Conservation (phyloP, 2,888 invertebrate genomes). For the Atrina japonica region DNA sequence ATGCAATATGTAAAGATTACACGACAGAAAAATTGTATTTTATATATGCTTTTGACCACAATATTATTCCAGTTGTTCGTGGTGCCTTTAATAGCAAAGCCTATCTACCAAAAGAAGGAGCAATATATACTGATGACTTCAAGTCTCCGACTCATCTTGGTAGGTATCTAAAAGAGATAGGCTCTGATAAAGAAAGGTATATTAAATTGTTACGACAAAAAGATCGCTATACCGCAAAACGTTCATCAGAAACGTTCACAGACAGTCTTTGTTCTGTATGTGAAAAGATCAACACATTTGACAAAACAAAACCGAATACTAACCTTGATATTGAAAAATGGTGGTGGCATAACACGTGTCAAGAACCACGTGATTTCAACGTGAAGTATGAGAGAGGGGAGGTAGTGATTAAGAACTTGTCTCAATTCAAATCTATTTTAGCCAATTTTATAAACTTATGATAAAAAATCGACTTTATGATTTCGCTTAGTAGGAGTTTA, state of each 20-base stretch:
- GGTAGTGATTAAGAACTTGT: too few species aligned
- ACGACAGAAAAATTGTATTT: conserved; percentile 22
- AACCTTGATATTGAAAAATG: too few species aligned
- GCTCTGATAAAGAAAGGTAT: conserved; percentile 4
- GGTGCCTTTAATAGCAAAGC: background rate
- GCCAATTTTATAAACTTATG: too few species aligned
- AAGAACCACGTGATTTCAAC: too few species aligned
- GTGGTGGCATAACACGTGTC: too few species aligned
- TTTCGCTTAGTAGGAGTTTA: too few species aligned
- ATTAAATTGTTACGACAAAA: conserved; percentile 10
- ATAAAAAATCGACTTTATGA: too few species aligned
- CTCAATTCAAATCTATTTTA: too few species aligned
- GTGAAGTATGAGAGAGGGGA: too few species aligned
- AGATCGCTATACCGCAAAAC: conserved; percentile 14
- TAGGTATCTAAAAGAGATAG: background rate
- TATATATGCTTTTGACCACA: background rate
- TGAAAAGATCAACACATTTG: background rate
- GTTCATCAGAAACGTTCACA: background rate
- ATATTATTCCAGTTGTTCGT: too few species aligned
- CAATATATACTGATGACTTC: conserved; percentile 17
- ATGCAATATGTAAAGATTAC: conserved; percentile 25
- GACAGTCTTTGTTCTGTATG: conserved; percentile 15
- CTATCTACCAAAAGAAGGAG: too few species aligned
- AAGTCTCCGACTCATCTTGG: conserved; percentile 19
- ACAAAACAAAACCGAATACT: too few species aligned